These are phyloP conservation scores for Coregonus suidteri DNA, from an alignment of 2,797 vertebrate genomes.

Conservation along the genomic window DNA sequence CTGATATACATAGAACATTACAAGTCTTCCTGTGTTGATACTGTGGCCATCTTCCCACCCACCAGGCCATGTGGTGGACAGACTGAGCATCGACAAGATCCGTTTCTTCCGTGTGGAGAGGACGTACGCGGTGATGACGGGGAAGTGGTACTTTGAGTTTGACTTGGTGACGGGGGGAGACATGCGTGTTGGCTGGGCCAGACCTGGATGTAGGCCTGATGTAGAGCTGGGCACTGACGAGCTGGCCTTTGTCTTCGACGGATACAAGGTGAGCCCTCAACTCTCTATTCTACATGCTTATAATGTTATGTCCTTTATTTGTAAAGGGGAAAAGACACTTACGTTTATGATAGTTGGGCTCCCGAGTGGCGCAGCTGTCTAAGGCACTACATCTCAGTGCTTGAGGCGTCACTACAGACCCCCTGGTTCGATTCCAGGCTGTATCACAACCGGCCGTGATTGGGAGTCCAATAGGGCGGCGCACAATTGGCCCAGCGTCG, in stretches of 20 bases:
- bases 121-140: constrained; percentile 89
- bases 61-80: constrained; percentile 85
- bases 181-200: constrained; percentile 98
- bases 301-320: too few species aligned
- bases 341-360: too few species aligned
- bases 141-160: constrained; percentile 99
- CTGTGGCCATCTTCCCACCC: background rate
- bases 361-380: too few species aligned
- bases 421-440: too few species aligned
- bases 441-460: too few species aligned
- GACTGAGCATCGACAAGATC: constrained; percentile 94
- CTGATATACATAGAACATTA: background rate
- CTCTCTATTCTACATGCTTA: background rate
- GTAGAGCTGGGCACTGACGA: constrained; percentile 91
- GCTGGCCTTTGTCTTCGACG: constrained; percentile 95
- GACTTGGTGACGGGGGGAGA: constrained; percentile 96
- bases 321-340: too few species aligned
- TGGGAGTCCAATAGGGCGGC: too few species aligned
- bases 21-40: background rate
- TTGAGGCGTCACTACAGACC: too few species aligned
- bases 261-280: constrained; percentile 85
- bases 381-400: too few species aligned
- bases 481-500: too few species aligned
- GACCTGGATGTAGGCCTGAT: constrained; percentile 91
- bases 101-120: constrained; percentile 95